phyloP scores from a whole-genome alignment of 2,888 invertebrate species.

The Koerneria pararmatus region DNA sequence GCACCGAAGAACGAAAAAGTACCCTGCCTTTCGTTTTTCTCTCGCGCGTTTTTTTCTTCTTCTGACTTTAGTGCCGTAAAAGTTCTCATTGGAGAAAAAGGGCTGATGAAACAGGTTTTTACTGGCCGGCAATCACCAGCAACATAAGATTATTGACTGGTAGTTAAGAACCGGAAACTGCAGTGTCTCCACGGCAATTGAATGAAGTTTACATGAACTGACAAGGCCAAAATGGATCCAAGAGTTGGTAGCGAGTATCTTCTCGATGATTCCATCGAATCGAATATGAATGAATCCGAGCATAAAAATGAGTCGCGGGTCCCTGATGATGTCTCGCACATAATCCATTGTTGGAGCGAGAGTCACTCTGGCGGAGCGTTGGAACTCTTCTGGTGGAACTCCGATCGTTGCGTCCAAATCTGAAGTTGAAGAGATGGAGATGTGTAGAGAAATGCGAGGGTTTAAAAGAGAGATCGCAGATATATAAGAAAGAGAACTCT shows the following conservation, averaged over 20 bases:
- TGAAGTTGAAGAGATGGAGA: too few species aligned
- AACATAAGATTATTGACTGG: too few species aligned
- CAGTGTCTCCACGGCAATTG: not conserved
- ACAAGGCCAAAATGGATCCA: conserved; percentile 45
- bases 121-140: too few species aligned
- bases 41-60: too few species aligned
- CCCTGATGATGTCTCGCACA: conserved; percentile 27
- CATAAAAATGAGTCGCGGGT: conserved; percentile 45
- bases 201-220: conserved; percentile 24
- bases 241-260: conserved; percentile 38
- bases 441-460: too few species aligned
- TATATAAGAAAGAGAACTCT: too few species aligned
- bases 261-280: conserved; percentile 36
- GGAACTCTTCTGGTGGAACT: conserved; percentile 20
- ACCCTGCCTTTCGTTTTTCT: too few species aligned
- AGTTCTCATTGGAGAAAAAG: not conserved
- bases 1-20: too few species aligned
- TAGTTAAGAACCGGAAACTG: too few species aligned
- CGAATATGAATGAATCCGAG: conserved; percentile 34
- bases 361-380: conserved; percentile 37
- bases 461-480: too few species aligned
- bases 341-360: conserved; percentile 41
- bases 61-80: too few species aligned
- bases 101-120: too few species aligned
- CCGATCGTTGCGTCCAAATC: conserved; percentile 48